These are phyloP conservation scores for Hexactinellida sp. DNA, from an alignment of 37 sponge, comb jelly and placozoan species.

Conservation along the genomic window DNA sequence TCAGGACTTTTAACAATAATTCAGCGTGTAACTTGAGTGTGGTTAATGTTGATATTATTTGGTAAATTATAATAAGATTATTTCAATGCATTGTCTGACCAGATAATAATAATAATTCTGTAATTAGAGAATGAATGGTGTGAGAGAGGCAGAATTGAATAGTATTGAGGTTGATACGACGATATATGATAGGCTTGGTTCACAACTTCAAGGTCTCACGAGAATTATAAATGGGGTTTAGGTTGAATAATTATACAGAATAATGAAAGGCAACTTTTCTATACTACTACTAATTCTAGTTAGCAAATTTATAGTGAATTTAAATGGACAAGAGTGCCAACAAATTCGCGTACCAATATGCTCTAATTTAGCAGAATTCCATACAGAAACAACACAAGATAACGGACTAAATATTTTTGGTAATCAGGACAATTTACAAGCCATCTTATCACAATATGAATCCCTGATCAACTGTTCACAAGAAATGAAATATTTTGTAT, in stretches of 20 bases:
- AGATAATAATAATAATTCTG: neutral
- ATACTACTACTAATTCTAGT: neutral
- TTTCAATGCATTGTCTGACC: neutral
- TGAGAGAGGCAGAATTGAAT: neutral
- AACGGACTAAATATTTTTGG: neutral
- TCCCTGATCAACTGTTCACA: neutral
- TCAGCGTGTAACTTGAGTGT: no score
- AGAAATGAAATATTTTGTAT: neutral
- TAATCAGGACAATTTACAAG: neutral
- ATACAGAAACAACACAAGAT: neutral
- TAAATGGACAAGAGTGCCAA: neutral
- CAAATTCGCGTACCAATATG: neutral
- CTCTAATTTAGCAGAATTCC: neutral
- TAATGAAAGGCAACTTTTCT: no score
- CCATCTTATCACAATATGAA: neutral
- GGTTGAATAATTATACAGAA: no score
- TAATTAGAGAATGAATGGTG: neutral
- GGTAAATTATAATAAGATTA: neutral
- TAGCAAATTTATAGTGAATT: neutral
- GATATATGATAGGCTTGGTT: neutral
- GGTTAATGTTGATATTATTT: no score
- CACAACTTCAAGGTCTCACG: neutral
- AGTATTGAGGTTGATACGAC: neutral
- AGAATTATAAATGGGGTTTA: slow-evolving; percentile 6
- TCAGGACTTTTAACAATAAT: no score